These are phyloP conservation scores for Polypedilum vanderplanki DNA, from an alignment of 1,140 invertebrate species.

Conservation along the genomic window DNA sequence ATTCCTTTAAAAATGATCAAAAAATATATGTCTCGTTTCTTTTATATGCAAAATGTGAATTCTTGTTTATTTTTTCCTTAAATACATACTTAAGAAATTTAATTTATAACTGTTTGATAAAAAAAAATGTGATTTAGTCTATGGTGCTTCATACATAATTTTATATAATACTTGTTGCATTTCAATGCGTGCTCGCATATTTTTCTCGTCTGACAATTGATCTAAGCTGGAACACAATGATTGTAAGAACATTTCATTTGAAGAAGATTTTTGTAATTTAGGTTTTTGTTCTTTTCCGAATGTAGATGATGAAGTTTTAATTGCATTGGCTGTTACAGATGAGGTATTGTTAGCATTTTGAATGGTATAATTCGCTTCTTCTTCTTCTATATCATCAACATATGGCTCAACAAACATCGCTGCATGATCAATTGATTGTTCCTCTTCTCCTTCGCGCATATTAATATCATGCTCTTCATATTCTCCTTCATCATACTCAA, in stretches of 20 bases:
- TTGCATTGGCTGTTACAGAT: not conserved
- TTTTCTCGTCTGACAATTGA: not conserved
- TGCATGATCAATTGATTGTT: not conserved
- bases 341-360: not conserved
- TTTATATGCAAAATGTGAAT: too few relatives aligned
- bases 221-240: not conserved
- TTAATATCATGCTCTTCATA: not conserved
- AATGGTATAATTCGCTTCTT: not conserved
- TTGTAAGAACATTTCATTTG: not conserved
- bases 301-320: not conserved
- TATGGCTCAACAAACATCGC: not conserved
- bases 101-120: not conserved
- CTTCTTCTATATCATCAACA: not conserved
- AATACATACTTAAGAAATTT: not conserved
- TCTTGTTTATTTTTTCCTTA: not conserved
- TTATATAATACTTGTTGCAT: not conserved
- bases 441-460: not conserved
- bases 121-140: not conserved
- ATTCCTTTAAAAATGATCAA: constrained; percentile 32
- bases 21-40: not conserved
- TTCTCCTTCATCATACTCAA: not conserved
- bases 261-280: not conserved
- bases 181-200: not conserved
- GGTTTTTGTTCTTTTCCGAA: not conserved
- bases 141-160: not conserved